These are phyloP conservation scores for Thumatha senex DNA, from an alignment of 2,888 invertebrate genomes.

Conservation along the genomic window DNA sequence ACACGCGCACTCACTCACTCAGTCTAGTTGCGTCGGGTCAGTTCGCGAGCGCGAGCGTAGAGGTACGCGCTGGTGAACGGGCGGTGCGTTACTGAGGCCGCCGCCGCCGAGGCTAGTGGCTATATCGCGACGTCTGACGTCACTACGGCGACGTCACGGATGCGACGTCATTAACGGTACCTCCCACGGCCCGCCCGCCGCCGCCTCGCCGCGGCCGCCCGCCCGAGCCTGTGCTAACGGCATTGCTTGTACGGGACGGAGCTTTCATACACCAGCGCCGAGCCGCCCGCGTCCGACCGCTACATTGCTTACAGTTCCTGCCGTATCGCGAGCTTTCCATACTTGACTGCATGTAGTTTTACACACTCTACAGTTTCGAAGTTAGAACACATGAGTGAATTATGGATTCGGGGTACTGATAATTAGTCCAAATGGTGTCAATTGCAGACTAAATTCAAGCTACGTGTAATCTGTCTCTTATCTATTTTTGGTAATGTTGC, in stretches of 20 bases:
- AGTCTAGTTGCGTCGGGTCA: conserved; percentile 57
- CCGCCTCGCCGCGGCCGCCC: conserved; percentile 67
- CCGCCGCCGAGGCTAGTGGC: conserved; percentile 80
- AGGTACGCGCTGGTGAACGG: conserved; percentile 77
- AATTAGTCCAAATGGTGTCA: no score
- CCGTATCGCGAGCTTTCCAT: conserved; percentile 23
- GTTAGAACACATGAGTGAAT: not conserved
- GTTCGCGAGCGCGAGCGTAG: conserved; percentile 68
- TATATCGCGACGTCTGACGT: conserved; percentile 82
- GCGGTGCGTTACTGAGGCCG: conserved; percentile 83
- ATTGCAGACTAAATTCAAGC: no score
- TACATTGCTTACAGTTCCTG: conserved; percentile 31
- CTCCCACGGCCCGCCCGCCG: conserved; percentile 81
- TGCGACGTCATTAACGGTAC: conserved; percentile 82
- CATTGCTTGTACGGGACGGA: conserved; percentile 76
- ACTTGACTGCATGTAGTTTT: no score
- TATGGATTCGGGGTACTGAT: no score
- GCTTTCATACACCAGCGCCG: conserved; percentile 71
- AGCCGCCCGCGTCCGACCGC: conserved; percentile 49
- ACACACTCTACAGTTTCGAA: no score
- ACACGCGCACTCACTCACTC: conserved; percentile 80
- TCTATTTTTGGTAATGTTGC: no score
- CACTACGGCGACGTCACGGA: conserved; percentile 73
- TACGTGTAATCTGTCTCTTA: no score
- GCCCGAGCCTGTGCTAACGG: conserved; percentile 83